phyloP scores from a whole-genome alignment of 2,113 vertebrate species.

The Mastomys coucha region DNA sequence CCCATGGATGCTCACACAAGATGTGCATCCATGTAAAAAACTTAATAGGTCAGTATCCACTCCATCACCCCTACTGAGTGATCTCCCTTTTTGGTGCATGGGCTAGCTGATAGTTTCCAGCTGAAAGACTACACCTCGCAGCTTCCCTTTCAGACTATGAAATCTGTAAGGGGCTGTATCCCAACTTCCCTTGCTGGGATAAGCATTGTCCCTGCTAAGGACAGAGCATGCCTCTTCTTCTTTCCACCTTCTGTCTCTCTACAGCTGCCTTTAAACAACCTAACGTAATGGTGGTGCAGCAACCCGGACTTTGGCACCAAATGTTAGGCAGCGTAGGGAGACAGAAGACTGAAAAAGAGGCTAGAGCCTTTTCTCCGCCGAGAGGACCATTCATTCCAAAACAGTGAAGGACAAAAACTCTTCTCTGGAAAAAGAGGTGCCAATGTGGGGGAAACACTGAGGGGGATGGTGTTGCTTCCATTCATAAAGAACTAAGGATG shows the following conservation, averaged over 20 bases:
- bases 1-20: background rate
- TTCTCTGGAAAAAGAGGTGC: background rate
- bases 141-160: background rate
- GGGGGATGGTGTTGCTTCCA: background rate
- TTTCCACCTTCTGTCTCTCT: background rate
- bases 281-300: background rate
- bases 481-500: background rate
- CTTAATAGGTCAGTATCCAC: background rate
- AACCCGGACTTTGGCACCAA: background rate
- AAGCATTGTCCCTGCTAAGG: background rate
- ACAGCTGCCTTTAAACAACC: background rate
- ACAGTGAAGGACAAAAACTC: background rate
- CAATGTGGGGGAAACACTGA: background rate
- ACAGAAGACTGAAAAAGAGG: background rate
- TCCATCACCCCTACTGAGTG: background rate
- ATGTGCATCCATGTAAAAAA: background rate
- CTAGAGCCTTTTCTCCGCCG: background rate
- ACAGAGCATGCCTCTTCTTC: background rate
- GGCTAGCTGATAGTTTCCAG: background rate
- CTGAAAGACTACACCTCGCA: background rate
- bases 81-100: background rate
- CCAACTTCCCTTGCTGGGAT: background rate
- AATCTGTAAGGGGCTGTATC: background rate
- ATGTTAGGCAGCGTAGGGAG: background rate
- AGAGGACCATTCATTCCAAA: background rate